A percentile compares a stretch with the other conserved stretches of the same genome.
Conservation (phyloP, 2,797 vertebrate species). For the Erethizon dorsatum region DNA sequence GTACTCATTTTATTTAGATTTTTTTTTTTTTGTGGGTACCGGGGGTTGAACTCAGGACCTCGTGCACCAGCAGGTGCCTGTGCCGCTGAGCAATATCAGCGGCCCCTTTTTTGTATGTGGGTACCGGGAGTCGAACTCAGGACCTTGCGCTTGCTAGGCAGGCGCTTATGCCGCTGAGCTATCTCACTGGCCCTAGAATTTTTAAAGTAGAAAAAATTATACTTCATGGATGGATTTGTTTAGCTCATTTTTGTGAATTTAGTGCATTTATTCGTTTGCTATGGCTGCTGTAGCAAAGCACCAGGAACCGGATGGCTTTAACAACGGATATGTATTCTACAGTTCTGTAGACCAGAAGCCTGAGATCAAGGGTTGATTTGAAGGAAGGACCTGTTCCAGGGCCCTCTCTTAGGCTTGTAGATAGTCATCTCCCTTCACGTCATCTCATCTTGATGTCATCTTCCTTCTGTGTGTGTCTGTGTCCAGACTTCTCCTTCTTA, state of each 20-base stretch:
- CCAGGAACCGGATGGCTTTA: neutral
- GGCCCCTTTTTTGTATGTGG: no score
- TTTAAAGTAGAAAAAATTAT: neutral
- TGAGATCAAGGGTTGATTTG: neutral
- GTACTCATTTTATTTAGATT: neutral
- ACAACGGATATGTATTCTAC: neutral
- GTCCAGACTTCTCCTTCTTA: neutral
- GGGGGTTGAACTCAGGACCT: no score
- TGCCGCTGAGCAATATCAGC: no score
- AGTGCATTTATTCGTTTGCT: neutral
- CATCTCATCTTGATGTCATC: neutral
- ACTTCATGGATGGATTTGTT: neutral
- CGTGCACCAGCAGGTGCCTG: no score
- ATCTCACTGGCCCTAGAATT: neutral
- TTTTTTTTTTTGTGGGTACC: no score
- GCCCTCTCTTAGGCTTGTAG: neutral
- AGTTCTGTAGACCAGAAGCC: neutral
- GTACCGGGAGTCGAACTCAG: no score
- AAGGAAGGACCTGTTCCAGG: neutral
- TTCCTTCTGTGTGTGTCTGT: neutral
- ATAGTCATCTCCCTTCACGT: neutral
- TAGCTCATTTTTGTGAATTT: neutral
- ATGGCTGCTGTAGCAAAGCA: neutral
- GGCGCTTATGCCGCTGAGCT: no score
- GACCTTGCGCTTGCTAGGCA: no score